Base-by-base conservation (phyloP, 2,113 vertebrate genomes). In the Phalacrocorax aristotelis region DNA sequence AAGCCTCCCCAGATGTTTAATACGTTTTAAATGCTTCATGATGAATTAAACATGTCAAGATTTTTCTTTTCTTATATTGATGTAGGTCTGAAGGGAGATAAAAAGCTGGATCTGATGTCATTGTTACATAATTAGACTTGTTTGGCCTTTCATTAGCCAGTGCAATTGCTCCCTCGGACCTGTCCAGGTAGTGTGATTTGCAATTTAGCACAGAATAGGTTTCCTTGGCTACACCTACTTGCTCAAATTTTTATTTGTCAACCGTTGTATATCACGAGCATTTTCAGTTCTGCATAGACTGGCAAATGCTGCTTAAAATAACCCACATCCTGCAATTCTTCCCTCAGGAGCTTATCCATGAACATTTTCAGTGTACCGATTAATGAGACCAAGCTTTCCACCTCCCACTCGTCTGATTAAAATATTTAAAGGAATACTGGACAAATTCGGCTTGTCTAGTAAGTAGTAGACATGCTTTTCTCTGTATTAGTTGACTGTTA, bases 181-280 rank as follows among this genome's bases (percentile, higher is more conserved):
- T 66, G 58, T 26, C 74, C 68, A 42, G 25, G 66, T 82, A 83
- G 13, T 0, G 1, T 76, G 79, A 93, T 91, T 92, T 95, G 80
- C 84, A 95, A 96, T 83, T 91, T 27, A 46, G 91, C 87, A 70
- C 26, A 93, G 44, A 87, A 82, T n/a, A 89, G 44, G 54, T 94
- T 94, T 68, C 20, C 65, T 61, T 86, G 51, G 87, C 86, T 93
- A 92, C 89, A 94, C 1, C 2, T 79, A 84, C 65, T 72, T 83
- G 68, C 88, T 96, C 87, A 97, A 49, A 91, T 96, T 95, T 93
- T 96, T 94, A 52, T 93, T 97, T 98, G 91, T 94, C 93, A 89
- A 30, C 68, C 46, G 32, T 57, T 82, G 82, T 75, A 83, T 40
- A 90, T 90, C 87, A 90, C 72, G 91, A 68, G 71, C 49, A 62